phyloP scores from a whole-genome alignment of 1,140 invertebrate species.

The Harpegnathos saltator region DNA sequence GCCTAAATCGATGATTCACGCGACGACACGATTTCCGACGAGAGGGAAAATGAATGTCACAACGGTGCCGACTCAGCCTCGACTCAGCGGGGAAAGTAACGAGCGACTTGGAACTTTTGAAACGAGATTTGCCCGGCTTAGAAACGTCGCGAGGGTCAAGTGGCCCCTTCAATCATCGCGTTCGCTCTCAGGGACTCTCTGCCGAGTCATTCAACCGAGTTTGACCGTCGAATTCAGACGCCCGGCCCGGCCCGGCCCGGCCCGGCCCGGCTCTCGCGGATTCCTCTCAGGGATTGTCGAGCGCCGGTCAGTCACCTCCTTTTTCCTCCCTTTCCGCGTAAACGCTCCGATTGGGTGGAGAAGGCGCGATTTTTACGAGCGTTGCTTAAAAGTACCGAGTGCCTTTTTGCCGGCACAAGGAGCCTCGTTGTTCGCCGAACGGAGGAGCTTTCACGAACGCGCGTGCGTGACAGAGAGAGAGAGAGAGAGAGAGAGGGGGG shows the following conservation, averaged over 20 bases:
- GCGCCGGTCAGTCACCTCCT: conserved; percentile 1
- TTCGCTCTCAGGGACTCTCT: conserved; percentile 4
- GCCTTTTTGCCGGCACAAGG: conserved; percentile 41
- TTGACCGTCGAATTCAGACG: conserved; percentile 28
- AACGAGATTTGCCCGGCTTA: conserved; percentile 23
- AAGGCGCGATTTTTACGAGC: conserved; percentile 50
- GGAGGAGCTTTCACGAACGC: conserved; percentile 49
- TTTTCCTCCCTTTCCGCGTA: conserved; percentile 17
- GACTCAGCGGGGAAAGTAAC: background rate
- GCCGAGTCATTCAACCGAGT: background rate
- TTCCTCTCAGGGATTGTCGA: conserved; percentile 28
- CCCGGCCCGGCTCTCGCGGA: too few species aligned
- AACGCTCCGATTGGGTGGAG: conserved; percentile 13
- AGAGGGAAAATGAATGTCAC: conserved; percentile 38
- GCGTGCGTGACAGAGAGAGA: too few species aligned
- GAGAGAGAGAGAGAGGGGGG: too few species aligned
- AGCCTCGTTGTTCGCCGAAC: conserved; percentile 43
- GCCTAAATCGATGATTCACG: conserved; percentile 44
- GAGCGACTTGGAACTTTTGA: conserved; percentile 28
- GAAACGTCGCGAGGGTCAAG: conserved; percentile 32
- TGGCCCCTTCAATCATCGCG: conserved; percentile 40
- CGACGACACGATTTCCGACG: conserved; percentile 7
- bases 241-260: too few species aligned
- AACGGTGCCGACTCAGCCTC: background rate
- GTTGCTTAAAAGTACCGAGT: conserved; percentile 33